phyloP scores from a whole-genome alignment of 2,888 invertebrate genomes.

The Meloe dianella region DNA sequence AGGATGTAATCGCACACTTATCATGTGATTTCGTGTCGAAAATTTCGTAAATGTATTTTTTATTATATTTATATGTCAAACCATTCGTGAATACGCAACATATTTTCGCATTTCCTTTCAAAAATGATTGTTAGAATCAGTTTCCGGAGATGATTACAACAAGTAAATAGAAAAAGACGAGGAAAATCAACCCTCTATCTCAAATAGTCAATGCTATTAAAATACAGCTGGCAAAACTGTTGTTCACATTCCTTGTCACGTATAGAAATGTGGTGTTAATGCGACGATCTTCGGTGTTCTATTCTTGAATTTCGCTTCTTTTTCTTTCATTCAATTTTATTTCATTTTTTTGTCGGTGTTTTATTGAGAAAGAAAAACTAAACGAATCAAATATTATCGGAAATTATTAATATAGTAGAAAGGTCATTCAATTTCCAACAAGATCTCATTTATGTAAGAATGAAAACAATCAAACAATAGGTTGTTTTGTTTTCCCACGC shows the following conservation, averaged over 20 bases:
- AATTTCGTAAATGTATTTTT: not conserved
- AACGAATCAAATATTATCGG: not conserved
- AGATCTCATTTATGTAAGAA: slow-evolving; percentile 31
- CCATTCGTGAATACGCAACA: not conserved
- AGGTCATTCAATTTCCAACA: slow-evolving; percentile 26
- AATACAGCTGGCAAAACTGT: slow-evolving; percentile 16
- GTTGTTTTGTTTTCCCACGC: slow-evolving; percentile 35
- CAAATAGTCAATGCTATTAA: slow-evolving; percentile 7
- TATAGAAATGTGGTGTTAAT: slow-evolving; percentile 17
- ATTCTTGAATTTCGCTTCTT: slow-evolving; percentile 4
- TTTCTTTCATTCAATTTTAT: slow-evolving; percentile 6
- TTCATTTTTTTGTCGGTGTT: too few relatives aligned
- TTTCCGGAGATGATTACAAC: slow-evolving; percentile 5
- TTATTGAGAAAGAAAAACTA: not conserved
- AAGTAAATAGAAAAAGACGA: not conserved
- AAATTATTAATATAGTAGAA: slow-evolving; percentile 3
- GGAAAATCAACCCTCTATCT: not conserved
- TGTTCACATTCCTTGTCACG: slow-evolving; percentile 17
- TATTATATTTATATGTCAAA: not conserved
- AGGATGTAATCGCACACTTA: not conserved
- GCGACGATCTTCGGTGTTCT: slow-evolving; percentile 10
- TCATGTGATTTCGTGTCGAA: not conserved
- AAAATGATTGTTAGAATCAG: not conserved
- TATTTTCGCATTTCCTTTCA: not conserved
- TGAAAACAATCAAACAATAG: slow-evolving; percentile 32